These are phyloP conservation scores for Trilocha varians DNA, from an alignment of 2,888 invertebrate genomes.

Conservation along the genomic window DNA sequence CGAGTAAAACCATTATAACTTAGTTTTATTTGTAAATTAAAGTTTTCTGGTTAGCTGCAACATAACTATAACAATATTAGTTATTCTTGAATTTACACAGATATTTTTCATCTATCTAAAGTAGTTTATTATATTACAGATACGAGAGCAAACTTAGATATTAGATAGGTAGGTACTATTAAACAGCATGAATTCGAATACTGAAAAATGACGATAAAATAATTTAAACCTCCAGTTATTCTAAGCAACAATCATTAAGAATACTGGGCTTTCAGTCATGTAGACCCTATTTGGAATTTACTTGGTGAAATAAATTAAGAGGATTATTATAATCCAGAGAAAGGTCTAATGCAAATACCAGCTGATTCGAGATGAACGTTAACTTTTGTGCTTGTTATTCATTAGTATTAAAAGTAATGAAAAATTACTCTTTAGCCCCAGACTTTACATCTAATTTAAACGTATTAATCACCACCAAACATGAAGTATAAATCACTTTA, in stretches of 20 bases:
- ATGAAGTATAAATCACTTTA: background rate
- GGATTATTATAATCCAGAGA: constrained; percentile 33
- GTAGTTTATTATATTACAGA: too few species aligned
- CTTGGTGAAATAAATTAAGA: constrained; percentile 22
- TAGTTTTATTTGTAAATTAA: too few species aligned
- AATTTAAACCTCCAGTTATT: background rate
- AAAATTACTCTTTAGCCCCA: background rate
- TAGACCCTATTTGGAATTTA: background rate
- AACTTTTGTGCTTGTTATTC: constrained; percentile 13
- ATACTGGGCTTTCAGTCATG: background rate
- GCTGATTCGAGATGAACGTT: constrained; percentile 25
- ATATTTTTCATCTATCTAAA: too few species aligned
- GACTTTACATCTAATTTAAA: background rate
- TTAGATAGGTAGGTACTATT: too few species aligned
- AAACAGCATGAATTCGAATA: too few species aligned
- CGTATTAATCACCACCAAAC: background rate
- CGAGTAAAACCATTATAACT: too few species aligned
- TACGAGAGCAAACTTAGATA: too few species aligned
- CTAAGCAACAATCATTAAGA: background rate
- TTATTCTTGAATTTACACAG: too few species aligned
- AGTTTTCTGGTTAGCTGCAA: too few species aligned
- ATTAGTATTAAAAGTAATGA: background rate
- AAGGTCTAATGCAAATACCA: constrained; percentile 29
- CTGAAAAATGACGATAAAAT: too few species aligned
- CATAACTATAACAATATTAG: too few species aligned